Evolutionary conservation across 1,140 invertebrate species (phyloP), one percentile per base, ranked within the genome.

Genomic region (Bombus soroeensis): DNA sequence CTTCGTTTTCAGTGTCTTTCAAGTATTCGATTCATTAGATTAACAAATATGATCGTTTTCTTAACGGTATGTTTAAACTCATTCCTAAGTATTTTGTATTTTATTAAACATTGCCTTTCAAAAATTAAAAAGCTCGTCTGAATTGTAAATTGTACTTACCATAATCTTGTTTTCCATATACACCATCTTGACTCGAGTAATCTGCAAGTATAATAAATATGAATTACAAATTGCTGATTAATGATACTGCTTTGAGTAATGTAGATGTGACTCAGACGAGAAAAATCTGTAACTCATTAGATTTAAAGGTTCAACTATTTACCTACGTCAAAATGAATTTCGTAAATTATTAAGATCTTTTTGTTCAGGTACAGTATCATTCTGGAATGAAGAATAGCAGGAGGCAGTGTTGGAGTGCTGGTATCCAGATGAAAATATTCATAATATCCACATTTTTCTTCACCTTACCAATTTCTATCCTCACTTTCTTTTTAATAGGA

Each of bases 101-200:
- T n/a, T 43, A 43, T 34, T 74, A 47, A 22, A 43, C 22, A 59
- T 22, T 62, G 79, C 13, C 41, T 74, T 28, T 64, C 22, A 75
- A 8, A 39, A 41, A 12, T 87, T 76, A 90, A 87, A 77, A 77
- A 72, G 73, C n/a, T 85, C 83, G 83, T 78, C 74, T 74, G 53
- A 53, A 87, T 79, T 89, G 72, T 81, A 77, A 91, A 81, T 89
- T 90, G 93, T 94, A 95, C 95, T 95, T 94, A 95, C 95, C 95
- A 89, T 95, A 95, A 86, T 95, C 94, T 87, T 94, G 93, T 87
- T 93, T 95, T 88, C 94, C 95, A 72, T 95, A 95, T 83, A 93
- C 92, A 87, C 91, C 92, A 79, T 93, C 94, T 92, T 93, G 94
- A 92, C 81, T 93, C 80, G 93, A 85, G 92, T 95, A 95, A 90